Evolutionary conservation across 2,888 invertebrate genomes (phyloP).

Genomic region (Rhagonycha lutea): DNA sequence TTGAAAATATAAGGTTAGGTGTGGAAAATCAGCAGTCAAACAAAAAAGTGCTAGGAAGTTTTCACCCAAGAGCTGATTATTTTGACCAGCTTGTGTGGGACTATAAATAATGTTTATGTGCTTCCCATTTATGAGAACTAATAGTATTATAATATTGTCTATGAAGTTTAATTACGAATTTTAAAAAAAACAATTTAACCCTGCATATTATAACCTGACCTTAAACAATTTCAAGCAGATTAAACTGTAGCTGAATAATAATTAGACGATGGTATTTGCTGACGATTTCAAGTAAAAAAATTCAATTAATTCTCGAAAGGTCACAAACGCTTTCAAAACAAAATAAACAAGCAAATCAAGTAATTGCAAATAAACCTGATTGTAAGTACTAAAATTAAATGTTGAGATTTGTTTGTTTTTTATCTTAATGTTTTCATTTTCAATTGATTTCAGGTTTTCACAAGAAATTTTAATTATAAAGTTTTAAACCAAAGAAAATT

Average conservation of each 20-base stretch:
- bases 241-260: neutral
- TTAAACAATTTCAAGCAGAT: neutral
- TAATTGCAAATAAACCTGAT: neutral
- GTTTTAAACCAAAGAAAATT: neutral
- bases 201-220: neutral
- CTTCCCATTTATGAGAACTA: too few relatives aligned
- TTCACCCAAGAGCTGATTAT: too few relatives aligned
- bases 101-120: too few relatives aligned
- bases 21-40: too few relatives aligned
- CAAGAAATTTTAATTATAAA: neutral
- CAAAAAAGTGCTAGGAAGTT: too few relatives aligned
- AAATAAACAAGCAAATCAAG: neutral
- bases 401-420: neutral
- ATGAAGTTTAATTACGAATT: neutral
- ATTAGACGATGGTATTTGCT: neutral
- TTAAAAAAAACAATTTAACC: neutral
- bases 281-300: neutral
- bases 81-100: too few relatives aligned
- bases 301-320: neutral
- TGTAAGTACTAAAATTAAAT: neutral
- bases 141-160: too few relatives aligned
- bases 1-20: too few relatives aligned
- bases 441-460: neutral
- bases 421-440: neutral
- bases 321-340: neutral